Percentiles rank a stretch among this genome's conserved stretches.
Conservation (phyloP, 2,797 vertebrate species). For the Enteromius unitaeniatus region DNA sequence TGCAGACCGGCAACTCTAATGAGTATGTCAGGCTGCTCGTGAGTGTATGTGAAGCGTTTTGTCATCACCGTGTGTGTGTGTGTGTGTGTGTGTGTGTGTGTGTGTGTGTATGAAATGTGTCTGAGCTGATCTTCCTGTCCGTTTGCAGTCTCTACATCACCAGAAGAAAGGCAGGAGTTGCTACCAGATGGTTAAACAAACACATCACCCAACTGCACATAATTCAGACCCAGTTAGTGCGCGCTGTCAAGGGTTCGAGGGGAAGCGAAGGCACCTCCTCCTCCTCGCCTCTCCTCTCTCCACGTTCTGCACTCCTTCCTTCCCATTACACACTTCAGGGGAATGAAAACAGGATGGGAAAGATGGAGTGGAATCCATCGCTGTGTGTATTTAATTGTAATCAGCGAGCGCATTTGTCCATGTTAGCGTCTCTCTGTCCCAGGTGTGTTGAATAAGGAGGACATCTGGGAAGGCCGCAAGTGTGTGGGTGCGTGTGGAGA, state of each 20-base stretch:
- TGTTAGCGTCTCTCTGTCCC: conserved; percentile 63
- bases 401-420: conserved; percentile 78
- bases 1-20: conserved; percentile 15
- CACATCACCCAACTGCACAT: conserved; percentile 85
- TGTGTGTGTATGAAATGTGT: conserved; percentile 57
- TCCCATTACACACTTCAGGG: conserved; percentile 61
- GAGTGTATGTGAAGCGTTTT: conserved; percentile 49
- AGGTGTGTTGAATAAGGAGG: conserved; percentile 68
- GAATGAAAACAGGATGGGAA: conserved; percentile 58
- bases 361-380: conserved; percentile 59
- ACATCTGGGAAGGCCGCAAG: conserved; percentile 62
- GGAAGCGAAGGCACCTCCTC: conserved; percentile 46
- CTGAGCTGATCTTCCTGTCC: conserved; percentile 75
- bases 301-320: conserved; percentile 41
- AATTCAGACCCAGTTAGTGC: conserved; percentile 87
- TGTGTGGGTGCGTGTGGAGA: conserved; percentile 58
- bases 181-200: conserved; percentile 88
- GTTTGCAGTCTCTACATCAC: conserved; percentile 81
- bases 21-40: conserved; percentile 31
- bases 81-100: conserved; percentile 39
- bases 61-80: too few species aligned
- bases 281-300: conserved; percentile 59
- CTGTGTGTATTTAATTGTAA: conserved; percentile 79
- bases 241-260: conserved; percentile 78
- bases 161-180: conserved; percentile 77